Percentiles rank a stretch among this genome's conserved stretches.
These are phyloP conservation scores for Brachionus plicatilis DNA, from an alignment of 1,140 invertebrate genomes.

Conservation along the genomic window DNA sequence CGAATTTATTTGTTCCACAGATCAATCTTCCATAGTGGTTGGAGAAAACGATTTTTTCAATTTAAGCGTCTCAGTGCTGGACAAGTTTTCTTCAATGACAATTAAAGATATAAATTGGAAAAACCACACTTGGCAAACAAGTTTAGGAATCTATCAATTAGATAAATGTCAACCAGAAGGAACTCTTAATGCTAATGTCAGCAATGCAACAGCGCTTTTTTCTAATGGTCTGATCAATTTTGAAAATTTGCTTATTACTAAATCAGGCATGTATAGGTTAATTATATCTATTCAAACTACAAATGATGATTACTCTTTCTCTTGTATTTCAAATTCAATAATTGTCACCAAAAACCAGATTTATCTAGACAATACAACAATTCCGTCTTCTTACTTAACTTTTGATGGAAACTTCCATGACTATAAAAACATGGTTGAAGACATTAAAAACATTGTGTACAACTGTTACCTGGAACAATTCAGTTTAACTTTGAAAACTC, in stretches of 20 bases:
- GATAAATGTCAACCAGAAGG: background rate
- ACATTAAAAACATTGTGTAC: background rate
- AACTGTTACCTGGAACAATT: background rate
- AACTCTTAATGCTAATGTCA: background rate
- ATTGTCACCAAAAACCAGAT: background rate
- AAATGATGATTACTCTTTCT: constrained; percentile 1
- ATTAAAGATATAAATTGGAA: background rate
- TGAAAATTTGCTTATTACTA: background rate
- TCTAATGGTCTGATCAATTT: background rate
- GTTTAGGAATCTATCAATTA: background rate
- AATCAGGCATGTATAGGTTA: background rate
- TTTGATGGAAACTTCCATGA: background rate
- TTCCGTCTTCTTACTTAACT: background rate
- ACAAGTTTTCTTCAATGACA: background rate
- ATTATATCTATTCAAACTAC: background rate
- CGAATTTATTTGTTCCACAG: background rate
- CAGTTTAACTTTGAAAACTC: background rate
- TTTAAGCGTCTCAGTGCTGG: background rate
- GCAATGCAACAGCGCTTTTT: background rate
- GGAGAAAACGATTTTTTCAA: background rate
- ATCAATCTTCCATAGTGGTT: background rate
- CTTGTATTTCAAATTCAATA: background rate
- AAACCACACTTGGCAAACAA: background rate
- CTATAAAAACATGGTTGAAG: background rate
- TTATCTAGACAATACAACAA: background rate